Conservation (phyloP, 2,888 invertebrate genomes). For the Tiphia femorata region DNA sequence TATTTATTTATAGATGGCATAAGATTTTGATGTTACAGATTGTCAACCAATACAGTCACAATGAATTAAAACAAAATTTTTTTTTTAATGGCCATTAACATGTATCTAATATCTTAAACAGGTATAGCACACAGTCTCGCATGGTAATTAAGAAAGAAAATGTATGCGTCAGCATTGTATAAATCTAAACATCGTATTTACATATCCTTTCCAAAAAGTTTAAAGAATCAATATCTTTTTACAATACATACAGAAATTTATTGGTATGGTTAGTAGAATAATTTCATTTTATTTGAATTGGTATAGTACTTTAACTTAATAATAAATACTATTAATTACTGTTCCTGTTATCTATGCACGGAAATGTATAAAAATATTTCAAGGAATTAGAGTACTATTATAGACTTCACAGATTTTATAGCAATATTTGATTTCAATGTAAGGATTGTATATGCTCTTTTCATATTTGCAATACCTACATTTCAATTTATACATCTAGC, state of each 20-base stretch:
- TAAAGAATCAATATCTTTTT: too few species aligned
- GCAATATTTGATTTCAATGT: neutral
- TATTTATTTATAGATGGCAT: slow-evolving; percentile 33
- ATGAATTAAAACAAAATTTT: neutral
- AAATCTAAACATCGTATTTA: neutral
- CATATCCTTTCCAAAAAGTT: too few species aligned
- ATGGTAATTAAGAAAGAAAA: neutral
- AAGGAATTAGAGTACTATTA: neutral
- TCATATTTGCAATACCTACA: too few species aligned
- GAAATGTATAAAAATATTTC: neutral
- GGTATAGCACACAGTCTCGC: neutral
- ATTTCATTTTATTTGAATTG: neutral
- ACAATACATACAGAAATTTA: too few species aligned
- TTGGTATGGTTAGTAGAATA: too few species aligned
- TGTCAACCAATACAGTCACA: neutral
- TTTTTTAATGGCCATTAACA: neutral
- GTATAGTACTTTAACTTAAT: neutral
- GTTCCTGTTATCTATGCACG: neutral
- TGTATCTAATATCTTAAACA: neutral
- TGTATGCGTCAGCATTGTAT: neutral
- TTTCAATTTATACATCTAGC: neutral
- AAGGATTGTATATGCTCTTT: neutral
- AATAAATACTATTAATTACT: neutral
- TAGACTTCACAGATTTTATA: neutral
- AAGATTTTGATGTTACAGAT: neutral